phyloP scores from a whole-genome alignment of 1,140 invertebrate genomes.

The Leptopilina clavipes region DNA sequence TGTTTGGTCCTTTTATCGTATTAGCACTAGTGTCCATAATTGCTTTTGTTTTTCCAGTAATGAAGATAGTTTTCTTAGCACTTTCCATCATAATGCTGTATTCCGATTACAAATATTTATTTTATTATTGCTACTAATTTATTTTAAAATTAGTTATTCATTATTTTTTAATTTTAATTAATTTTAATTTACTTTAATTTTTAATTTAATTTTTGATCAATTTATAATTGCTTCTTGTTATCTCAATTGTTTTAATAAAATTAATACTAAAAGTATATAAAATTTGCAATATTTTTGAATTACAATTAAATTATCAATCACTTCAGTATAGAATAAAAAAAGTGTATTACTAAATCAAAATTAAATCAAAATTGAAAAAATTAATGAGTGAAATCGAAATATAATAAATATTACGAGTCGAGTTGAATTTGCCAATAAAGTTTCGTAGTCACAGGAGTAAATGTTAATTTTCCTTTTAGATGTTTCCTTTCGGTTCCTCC shows the following conservation, averaged over 20 bases:
- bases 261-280: too few species aligned
- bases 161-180: too few species aligned
- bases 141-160: not conserved
- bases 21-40: constrained; percentile 89
- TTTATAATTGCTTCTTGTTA: too few species aligned
- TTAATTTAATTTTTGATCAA: too few species aligned
- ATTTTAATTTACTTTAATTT: too few species aligned
- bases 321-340: too few species aligned
- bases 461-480: constrained; percentile 82
- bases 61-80: constrained; percentile 56
- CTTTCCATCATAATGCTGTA: constrained; percentile 70
- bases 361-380: not conserved
- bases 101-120: constrained; percentile 41
- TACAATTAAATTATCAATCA: too few species aligned
- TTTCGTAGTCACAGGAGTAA: constrained; percentile 79
- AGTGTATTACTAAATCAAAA: not conserved
- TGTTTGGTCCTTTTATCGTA: constrained; percentile 83
- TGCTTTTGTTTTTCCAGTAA: constrained; percentile 79
- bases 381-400: not conserved
- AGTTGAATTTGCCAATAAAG: constrained; percentile 89
- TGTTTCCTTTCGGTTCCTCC: constrained; percentile 82
- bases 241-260: too few species aligned
- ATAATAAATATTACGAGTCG: constrained; percentile 76
- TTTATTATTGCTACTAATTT: not conserved
- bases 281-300: too few species aligned